phyloP scores from a whole-genome alignment of 2,888 invertebrate species.

The Drosophila peninsularis region DNA sequence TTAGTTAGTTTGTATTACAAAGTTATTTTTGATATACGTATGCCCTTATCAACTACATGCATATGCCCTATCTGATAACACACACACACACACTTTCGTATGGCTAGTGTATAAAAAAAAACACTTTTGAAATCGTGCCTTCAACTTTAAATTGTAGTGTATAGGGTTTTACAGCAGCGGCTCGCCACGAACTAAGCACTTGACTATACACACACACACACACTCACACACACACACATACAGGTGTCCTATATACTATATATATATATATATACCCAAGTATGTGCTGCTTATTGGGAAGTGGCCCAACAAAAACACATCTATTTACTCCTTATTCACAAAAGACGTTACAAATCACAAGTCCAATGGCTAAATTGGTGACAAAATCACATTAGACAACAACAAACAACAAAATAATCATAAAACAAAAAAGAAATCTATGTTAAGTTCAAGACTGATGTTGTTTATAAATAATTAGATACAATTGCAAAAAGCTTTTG shows the following conservation, averaged over 20 bases:
- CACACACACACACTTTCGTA: conserved; percentile 28
- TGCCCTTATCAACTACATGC: conserved; percentile 26
- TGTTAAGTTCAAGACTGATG: conserved; percentile 83
- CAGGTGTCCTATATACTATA: conserved; percentile 1
- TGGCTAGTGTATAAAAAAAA: conserved; percentile 57
- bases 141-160: conserved; percentile 70
- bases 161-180: conserved; percentile 34
- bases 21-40: conserved; percentile 42
- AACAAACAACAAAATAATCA: background rate
- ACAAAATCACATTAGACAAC: conserved; percentile 6
- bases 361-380: conserved; percentile 27
- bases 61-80: conserved; percentile 16
- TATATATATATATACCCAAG: background rate
- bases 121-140: conserved; percentile 78
- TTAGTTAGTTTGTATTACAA: conserved; percentile 46
- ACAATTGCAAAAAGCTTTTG: conserved; percentile 46
- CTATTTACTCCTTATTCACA: conserved; percentile 47
- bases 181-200: conserved; percentile 34
- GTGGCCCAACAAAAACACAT: conserved; percentile 20
- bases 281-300: conserved; percentile 21
- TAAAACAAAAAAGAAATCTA: conserved; percentile 43
- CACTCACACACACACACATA: background rate
- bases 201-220: conserved; percentile 21
- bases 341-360: conserved; percentile 54
- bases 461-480: conserved; percentile 79